Base-by-base conservation (phyloP, 2,797 vertebrate species). In the Schizopygopsis pylzovi region DNA sequence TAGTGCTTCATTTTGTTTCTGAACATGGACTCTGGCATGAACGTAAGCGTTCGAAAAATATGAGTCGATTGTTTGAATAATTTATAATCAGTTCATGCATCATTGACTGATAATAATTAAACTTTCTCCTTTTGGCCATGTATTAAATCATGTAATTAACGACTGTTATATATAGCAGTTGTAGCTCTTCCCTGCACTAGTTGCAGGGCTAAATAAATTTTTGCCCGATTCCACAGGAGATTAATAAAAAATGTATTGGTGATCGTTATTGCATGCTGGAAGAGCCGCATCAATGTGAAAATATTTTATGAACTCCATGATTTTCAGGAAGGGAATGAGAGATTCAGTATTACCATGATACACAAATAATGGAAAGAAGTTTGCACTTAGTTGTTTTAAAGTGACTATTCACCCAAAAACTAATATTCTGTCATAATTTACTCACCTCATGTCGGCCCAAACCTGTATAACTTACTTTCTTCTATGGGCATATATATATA, bases 61-160 rank as follows among this genome's bases (percentile, higher is more conserved):
- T 39, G 13, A 39, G 39, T 76, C 45, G n/a, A 9, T 45, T 59
- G 56, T 65, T 59, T 12, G 7, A 82, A 47, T 61, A 59, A 45
- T 61, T 39, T 12, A 59, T 47, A 72, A 72, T 59, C 52, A 56
- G 45, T 65, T 75, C 61, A 84, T 56, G 70, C 68, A 76, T 84
- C 70, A 84, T 84, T 84, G 84, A 84, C 43, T 76, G 28, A 83
- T 87, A 77, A 82, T 71, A 67, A 84, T 65, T 67, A 10, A 67
- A 61, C 22, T 67, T 28, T 54, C 52, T 84, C 59, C 73, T 67
- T 67, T 84, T 65, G 82, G 59, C 61, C 56, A 67, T 10, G n/a
- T 47, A 43, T 71, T 67, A 52, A 33, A 71, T 84, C 80, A 54
- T 71, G 56, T 78, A 79, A 80, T 85, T 47, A 86, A 33, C 18